Conservation (phyloP, 1,140 invertebrate genomes). For the Callitettix versicolor region DNA sequence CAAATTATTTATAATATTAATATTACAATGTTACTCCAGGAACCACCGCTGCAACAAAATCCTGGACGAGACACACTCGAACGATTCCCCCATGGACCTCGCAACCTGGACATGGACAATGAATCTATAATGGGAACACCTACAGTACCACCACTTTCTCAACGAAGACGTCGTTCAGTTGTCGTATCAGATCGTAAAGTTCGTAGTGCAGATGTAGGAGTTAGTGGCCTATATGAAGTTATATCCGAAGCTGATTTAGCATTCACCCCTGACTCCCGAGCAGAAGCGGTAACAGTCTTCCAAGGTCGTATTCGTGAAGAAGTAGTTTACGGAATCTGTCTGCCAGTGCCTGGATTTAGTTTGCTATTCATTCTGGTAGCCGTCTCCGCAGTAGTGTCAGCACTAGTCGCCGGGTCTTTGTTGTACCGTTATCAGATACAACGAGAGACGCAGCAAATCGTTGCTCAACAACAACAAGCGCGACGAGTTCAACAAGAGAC, state of each 20-base stretch:
- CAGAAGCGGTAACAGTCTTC: conserved; percentile 74
- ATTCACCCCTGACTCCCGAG: conserved; percentile 70
- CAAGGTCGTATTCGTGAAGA: conserved; percentile 76
- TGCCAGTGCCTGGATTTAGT: conserved; percentile 79
- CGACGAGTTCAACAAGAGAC: conserved; percentile 31
- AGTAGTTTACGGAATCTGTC: conserved; percentile 78
- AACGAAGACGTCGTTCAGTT: conserved; percentile 48
- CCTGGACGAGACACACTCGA: conserved; percentile 31
- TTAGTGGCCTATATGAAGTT: conserved; percentile 80
- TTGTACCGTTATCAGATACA: conserved; percentile 63
- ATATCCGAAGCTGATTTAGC: conserved; percentile 83
- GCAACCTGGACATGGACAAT: conserved; percentile 49
- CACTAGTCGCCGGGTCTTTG: conserved; percentile 62
- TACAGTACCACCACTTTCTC: conserved; percentile 24
- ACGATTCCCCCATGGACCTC: conserved; percentile 70
- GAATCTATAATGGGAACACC: conserved; percentile 18
- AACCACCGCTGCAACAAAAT: background rate
- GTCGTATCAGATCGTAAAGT: conserved; percentile 58
- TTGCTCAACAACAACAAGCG: conserved; percentile 33
- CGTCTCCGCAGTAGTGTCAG: conserved; percentile 70
- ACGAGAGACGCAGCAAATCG: conserved; percentile 41
- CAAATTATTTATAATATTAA: no score
- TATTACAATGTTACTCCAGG: background rate
- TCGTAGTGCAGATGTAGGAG: conserved; percentile 72
- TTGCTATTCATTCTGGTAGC: conserved; percentile 77